Evolutionary conservation across 2,797 vertebrate genomes (phyloP), one percentile per base, ranked within the genome.

Genomic region (Paguma larvata): DNA sequence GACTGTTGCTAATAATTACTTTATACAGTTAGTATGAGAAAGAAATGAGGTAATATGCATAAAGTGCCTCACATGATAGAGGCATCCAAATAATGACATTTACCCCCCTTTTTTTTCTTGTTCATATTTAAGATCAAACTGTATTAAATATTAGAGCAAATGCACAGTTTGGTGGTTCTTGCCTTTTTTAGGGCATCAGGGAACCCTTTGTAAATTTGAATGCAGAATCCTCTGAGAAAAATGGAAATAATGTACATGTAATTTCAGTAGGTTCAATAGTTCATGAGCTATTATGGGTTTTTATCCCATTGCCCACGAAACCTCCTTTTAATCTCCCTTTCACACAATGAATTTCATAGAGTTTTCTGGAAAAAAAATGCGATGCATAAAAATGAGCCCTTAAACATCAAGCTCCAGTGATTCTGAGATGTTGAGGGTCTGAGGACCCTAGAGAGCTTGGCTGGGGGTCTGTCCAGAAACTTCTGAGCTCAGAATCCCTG

Each of bases 241-340:
- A 86, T 30, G 32, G 65, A 78, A 67, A 70, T 44, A 75, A 34
- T 13, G 44, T 21, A 79, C 23, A n/a, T 72, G n/a, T 23, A 34
- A 84, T 86, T 92, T 63, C n/a, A 94, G 59, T 65, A 46, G 51
- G 41, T 12, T 70, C 79, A 80, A 6, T 41, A 94, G 59, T 90
- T 94, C 44, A 48, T 6, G 70, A 86, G 48, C 44, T 34, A 9
- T 18, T 73, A 41, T 15, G n/a, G 46, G 32, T 67, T 94, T 94
- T 93, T 84, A 80, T 75, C 72, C 7, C 7, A 13, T 84, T 63
- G 56, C 30, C 63, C 38, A 70, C 41, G 87, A 46, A 79, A 95
- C 53, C 41, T 68, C 46, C 56, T 79, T 59, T 94, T 84, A 23
- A 79, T 92, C 19, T 95, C 30, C 41, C 48, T 9, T 89, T 89